Conservation (phyloP, 2,888 invertebrate species). For the Myathropa florea region DNA sequence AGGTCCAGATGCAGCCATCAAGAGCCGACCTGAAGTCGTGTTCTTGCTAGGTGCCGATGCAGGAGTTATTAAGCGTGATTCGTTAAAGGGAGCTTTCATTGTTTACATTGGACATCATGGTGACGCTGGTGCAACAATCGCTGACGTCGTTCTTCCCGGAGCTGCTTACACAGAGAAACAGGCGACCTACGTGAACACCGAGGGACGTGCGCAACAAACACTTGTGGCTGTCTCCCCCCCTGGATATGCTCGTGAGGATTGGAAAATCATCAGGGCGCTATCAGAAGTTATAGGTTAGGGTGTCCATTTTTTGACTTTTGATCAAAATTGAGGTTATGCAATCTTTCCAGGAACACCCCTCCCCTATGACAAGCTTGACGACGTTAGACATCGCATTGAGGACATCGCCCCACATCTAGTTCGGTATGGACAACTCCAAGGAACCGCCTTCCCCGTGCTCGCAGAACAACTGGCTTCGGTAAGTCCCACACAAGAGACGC, state of each 20-base stretch:
- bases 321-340: background rate
- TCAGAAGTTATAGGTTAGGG: constrained; percentile 89
- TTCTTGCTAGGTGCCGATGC: constrained; percentile 97
- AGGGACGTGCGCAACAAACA: constrained; percentile 97
- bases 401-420: constrained; percentile 95
- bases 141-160: constrained; percentile 96
- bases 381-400: constrained; percentile 90
- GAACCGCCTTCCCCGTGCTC: constrained; percentile 91
- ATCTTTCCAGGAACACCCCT: constrained; percentile 83
- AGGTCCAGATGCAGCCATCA: constrained; percentile 84
- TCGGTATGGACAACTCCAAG: constrained; percentile 91
- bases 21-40: constrained; percentile 89
- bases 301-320: background rate
- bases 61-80: constrained; percentile 87
- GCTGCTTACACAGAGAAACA: constrained; percentile 99
- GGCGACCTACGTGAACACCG: constrained; percentile 98
- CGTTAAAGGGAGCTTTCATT: constrained; percentile 90
- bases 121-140: constrained; percentile 94
- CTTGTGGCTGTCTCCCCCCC: constrained; percentile 93
- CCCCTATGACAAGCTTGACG: constrained; percentile 93
- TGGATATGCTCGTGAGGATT: constrained; percentile 96
- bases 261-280: constrained; percentile 98
- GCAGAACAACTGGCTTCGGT: constrained; percentile 88
- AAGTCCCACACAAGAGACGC: constrained; percentile 61
- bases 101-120: constrained; percentile 98